These are phyloP conservation scores for Glaucidium brasilianum DNA, from an alignment of 2,113 vertebrate species.

Conservation along the genomic window DNA sequence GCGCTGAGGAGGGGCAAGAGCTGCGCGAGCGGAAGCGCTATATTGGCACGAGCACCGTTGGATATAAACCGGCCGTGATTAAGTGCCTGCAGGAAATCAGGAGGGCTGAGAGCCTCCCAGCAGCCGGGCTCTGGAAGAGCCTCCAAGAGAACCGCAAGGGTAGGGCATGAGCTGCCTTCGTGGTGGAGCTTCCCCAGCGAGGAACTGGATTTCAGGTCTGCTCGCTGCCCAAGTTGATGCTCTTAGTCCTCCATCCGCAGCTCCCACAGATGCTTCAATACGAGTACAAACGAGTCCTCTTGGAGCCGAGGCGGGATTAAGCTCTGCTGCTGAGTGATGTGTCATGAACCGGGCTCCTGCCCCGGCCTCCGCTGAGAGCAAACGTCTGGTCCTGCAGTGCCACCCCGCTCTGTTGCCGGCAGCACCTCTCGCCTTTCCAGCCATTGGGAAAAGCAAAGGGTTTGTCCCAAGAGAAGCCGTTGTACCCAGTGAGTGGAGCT, in stretches of 20 bases:
- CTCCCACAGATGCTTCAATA: background rate
- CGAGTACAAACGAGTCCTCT: background rate
- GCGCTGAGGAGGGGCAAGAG: background rate
- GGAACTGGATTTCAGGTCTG: background rate
- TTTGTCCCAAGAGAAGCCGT: background rate
- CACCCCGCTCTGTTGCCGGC: background rate
- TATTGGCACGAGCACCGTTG: background rate
- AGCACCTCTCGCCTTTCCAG: background rate
- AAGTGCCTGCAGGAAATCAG: conserved; percentile 12
- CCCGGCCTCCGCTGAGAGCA: background rate
- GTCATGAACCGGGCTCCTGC: background rate
- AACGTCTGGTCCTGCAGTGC: background rate
- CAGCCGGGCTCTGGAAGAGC: background rate
- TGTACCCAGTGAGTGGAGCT: background rate
- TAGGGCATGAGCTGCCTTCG: background rate
- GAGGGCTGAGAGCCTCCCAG: background rate
- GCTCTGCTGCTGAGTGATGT: background rate
- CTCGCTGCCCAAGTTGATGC: background rate
- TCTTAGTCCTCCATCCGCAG: background rate
- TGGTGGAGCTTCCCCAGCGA: background rate
- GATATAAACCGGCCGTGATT: background rate
- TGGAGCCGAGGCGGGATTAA: background rate
- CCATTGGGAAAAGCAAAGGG: background rate
- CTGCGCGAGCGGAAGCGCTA: background rate
- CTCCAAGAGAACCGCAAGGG: background rate